Base-by-base conservation (phyloP, 2,888 invertebrate species). In the Drosophila anceps region DNA sequence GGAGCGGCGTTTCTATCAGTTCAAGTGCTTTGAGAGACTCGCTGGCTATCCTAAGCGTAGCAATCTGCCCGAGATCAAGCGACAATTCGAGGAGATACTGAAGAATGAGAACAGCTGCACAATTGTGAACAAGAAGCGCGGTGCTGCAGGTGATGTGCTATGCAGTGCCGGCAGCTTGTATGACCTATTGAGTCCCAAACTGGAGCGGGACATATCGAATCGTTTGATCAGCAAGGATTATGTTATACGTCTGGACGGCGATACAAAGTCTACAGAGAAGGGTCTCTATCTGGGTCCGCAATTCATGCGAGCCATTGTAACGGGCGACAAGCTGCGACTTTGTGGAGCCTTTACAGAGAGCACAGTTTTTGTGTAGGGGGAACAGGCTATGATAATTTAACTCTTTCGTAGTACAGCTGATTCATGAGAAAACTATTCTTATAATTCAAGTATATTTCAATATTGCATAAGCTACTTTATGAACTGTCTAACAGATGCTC, bases 341-440 rank as follows among this genome's bases (percentile, higher is more conserved):
- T 95, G 95, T 63, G 97, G 96, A 6, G 96, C 96, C n/a, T 97
- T 97, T 91, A 95, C 96, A 0, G 95, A 96, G 81, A 96, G 96
- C 90, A 96, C 95, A 0, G 94, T 95, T 55, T 97, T 96, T 91
- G 77, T 92, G 59, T 92, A 68, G 13, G 63, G 6, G 20, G 31
- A 4, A 9, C 4, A 20, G 0, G 50, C 20, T 44, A 4, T 20
- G 24, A 20, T 24, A 31, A 31, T 2, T 31, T 24, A 31, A 31
- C 1, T 31, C 9, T 31, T 10, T 9, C 31, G 9, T 31, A 31
- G 9, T 31, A 10, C 10, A 31, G 33, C 10, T 41, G n/a, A n/a
- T 29, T n/a, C 9, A 27, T 9, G 27, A 46, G 27, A 15, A 8
- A 27, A 44, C 10, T 41, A 18, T 18, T 8, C 41, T 41, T 41